Evolutionary conservation across 2,113 vertebrate genomes (phyloP), one percentile per base, ranked within the genome.

Genomic region (Silurus meridionalis): DNA sequence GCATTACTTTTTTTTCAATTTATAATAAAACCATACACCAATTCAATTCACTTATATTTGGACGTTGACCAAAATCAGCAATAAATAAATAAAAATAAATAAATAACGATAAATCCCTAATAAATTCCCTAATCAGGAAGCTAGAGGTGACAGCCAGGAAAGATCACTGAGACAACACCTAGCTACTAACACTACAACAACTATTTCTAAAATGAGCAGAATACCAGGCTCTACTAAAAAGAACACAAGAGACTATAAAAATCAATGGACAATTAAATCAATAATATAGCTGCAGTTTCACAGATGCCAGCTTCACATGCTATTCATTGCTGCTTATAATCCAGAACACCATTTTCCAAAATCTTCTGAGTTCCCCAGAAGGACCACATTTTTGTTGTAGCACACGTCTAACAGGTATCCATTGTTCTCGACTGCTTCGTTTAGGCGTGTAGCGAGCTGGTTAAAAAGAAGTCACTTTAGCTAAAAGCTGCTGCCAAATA

Each of bases 381-480:
- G 7, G 25, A 48, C 77, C 77, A 60, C 77, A 80, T 80, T 60
- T 80, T 58, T 80, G n/a, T 58, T 55, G 74, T 55, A 79, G 37
- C n/a, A 79, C 25, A 13, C 3, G 77, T 60, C 53, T 28, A 80
- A 60, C 55, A 80, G 78, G 57, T 60, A 80, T 80, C 61, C 28
- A 46, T 46, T 60, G 25, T 80, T 58, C 55, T 46, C 46, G 2
- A 46, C 8, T 61, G 28, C 57, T 80, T 79, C 53, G 52, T 28
- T 17, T 60, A 80, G 57, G 17, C 7, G 55, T 37, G 28, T 37
- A 57, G n/a, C 53, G 9, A 75, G 48, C 21, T 19, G 17, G 3
- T 3, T 75, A 21, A 23, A 10, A 50, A 21, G 21, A 75, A 75
- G 4, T 6, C 46, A 23, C 48, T 52, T 50, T 52, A 23, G 19